Evolutionary conservation across 2,113 vertebrate genomes (phyloP).

Genomic region (Lonchura striata): DNA sequence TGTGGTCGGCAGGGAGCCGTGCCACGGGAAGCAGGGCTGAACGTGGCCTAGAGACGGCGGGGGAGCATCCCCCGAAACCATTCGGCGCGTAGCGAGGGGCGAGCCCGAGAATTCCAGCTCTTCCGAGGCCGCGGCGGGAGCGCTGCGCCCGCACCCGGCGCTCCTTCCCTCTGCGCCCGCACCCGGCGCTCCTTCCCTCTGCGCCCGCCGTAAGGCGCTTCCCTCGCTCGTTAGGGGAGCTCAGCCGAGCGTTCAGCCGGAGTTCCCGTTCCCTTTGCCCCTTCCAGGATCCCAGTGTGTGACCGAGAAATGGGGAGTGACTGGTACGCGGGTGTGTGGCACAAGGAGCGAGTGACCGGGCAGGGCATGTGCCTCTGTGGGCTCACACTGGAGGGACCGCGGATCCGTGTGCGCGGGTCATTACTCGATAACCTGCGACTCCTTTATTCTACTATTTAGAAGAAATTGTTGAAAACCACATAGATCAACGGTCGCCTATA

Average conservation of each 20-base stretch:
- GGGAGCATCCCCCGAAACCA: background rate
- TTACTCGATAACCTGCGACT: background rate
- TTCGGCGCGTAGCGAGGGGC: background rate
- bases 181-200: no score
- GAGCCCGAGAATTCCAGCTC: background rate
- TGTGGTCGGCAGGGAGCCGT: background rate
- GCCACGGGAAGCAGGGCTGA: background rate
- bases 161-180: background rate
- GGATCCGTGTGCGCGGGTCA: background rate
- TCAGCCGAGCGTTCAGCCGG: background rate
- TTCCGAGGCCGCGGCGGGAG: background rate
- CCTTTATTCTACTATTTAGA: background rate
- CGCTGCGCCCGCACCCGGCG: background rate
- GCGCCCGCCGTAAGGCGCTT: background rate
- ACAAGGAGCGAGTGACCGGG: background rate
- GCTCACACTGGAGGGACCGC: fast-evolving
- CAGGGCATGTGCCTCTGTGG: background rate
- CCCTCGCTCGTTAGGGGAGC: background rate
- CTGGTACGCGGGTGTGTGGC: background rate
- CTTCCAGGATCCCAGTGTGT: background rate
- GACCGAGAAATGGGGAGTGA: background rate
- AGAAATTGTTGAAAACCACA: background rate
- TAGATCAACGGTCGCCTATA: background rate
- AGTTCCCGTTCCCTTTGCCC: no score
- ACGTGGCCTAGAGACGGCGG: background rate